Base-by-base conservation (phyloP, 2,888 invertebrate genomes). In the Tachystola acroxantha region DNA sequence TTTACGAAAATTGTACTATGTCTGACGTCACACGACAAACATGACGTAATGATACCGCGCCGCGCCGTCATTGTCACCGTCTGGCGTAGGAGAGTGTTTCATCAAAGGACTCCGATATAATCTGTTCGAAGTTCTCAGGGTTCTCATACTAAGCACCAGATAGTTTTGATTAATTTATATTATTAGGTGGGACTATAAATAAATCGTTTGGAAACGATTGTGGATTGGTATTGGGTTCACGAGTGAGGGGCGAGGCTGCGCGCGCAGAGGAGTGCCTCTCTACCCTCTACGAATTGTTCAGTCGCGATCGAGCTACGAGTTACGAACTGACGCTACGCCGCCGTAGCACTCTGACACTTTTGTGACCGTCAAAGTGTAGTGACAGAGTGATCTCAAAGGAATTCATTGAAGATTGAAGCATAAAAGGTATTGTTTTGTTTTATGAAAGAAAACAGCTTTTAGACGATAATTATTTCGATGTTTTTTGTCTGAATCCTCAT, bases 241-340 rank as follows among this genome's bases (percentile, higher is more conserved):
- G 69, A 74, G 74, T 72, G 71, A 50, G 78, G 80, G 84, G 80
- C 72, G 79, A 73, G 76, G 79, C 70, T 82, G 84, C 82, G 85
- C 82, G 80, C 85, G 85, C 85, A 81, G 27, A 48, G 54, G 59
- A 65, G 70, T 68, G 62, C 45, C 51, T 53, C 45, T 56, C 69
- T 68, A 71, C 63, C 40, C 64, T 68, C 70, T 77, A 74, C 76
- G 69, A 63, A 57, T 64, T 10, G 7, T 56, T 76, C 79, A 85
- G 85, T 85, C 76, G 71, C 65, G 63, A 61, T 55, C 65, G 64
- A 64, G 68, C 78, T 76, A 75, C 82, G 74, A 62, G 53, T 53
- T 34, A 53, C 62, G 36, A 26, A 39, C 47, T 50, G 55, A 56
- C 64, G 72, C 67, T 62, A 77, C 80, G 82, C 82, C 81, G 76